Evolutionary conservation across 2,888 invertebrate genomes (phyloP).

Genomic region (Taenaris catops): DNA sequence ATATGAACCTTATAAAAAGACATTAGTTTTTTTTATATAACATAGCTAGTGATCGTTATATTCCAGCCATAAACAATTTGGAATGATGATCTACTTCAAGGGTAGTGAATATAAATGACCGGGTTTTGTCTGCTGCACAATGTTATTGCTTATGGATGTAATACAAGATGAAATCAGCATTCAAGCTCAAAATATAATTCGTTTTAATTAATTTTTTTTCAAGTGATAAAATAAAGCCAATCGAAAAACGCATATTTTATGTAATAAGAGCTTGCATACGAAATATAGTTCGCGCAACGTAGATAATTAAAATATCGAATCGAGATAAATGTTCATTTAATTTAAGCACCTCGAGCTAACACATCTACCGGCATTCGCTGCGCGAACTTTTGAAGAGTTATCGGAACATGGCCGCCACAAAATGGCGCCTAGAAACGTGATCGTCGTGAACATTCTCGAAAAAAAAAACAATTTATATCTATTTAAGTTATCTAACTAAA

Average conservation of each 20-base stretch:
- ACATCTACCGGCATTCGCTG: constrained; percentile 7
- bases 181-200: constrained; percentile 24
- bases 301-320: too few relatives aligned
- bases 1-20: constrained; percentile 62
- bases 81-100: too few relatives aligned
- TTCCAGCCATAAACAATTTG: constrained; percentile 22
- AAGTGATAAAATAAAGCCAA: constrained; percentile 2
- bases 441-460: constrained; percentile 65
- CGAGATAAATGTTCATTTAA: constrained; percentile 6
- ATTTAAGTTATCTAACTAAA: constrained; percentile 35
- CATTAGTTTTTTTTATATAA: constrained; percentile 39
- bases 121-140: too few relatives aligned
- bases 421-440: constrained; percentile 41
- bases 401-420: constrained; percentile 37
- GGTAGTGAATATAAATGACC: too few relatives aligned
- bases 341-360: background rate
- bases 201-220: too few relatives aligned
- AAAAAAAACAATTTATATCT: constrained; percentile 45
- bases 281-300: constrained; percentile 18
- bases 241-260: constrained; percentile 1
- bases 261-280: constrained; percentile 20
- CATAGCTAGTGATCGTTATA: constrained; percentile 27
- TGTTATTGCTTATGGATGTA: too few relatives aligned
- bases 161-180: constrained; percentile 18
- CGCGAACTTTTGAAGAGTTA: constrained; percentile 24